These are phyloP conservation scores for Pimpla rufipes DNA, from an alignment of 2,888 invertebrate genomes.

Conservation along the genomic window DNA sequence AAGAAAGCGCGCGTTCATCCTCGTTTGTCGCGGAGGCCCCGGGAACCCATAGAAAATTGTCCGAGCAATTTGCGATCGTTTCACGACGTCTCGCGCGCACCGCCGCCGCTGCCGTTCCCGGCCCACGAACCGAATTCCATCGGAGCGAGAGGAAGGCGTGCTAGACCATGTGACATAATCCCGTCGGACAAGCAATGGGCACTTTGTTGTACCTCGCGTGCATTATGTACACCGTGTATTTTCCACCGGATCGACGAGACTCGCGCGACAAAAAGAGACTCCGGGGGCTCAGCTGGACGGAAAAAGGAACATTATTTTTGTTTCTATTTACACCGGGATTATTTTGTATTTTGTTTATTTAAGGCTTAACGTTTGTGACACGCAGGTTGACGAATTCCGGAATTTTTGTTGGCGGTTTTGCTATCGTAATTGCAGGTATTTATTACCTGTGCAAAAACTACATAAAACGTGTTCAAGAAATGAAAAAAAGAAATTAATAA, in stretches of 20 bases:
- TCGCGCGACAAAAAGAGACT: neutral
- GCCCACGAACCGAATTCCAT: constrained; percentile 71
- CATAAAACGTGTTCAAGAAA: no score
- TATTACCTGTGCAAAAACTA: neutral
- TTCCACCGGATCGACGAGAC: constrained; percentile 14
- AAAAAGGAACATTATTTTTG: no score
- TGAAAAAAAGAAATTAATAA: no score
- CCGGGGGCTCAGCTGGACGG: no score
- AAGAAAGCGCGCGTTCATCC: constrained; percentile 67
- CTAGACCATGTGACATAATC: constrained; percentile 83
- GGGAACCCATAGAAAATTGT: constrained; percentile 76
- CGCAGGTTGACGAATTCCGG: no score
- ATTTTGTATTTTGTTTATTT: no score
- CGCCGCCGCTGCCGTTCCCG: constrained; percentile 23
- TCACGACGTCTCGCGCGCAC: constrained; percentile 75
- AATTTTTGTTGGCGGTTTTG: no score
- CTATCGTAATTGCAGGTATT: neutral
- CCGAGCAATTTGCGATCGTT: constrained; percentile 83
- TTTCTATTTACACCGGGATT: no score
- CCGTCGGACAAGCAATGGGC: constrained; percentile 75
- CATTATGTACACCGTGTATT: constrained; percentile 42
- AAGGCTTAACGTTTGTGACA: no score
- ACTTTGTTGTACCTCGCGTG: constrained; percentile 66
- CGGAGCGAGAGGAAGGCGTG: constrained; percentile 73
- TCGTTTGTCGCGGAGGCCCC: constrained; percentile 33